A percentile compares a stretch with the other conserved stretches of the same genome.
Evolutionary conservation across 1,140 invertebrate species (phyloP).

Genomic region (Zaprionus ornatus): DNA sequence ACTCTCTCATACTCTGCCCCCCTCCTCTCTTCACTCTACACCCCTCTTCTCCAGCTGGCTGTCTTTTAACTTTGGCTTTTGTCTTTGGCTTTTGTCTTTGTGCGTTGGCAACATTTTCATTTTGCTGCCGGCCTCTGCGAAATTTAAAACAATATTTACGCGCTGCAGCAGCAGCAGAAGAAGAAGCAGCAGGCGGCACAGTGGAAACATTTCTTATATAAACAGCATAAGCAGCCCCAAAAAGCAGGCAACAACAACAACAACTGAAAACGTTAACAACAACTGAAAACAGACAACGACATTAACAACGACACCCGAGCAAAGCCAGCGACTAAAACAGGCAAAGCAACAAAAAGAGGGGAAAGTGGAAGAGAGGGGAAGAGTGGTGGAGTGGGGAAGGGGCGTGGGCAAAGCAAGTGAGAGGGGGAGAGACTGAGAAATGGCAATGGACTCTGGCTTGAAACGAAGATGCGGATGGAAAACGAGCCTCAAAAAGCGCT

Average conservation of each 20-base stretch:
- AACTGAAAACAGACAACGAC: conserved; percentile 35
- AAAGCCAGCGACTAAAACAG: conserved; percentile 1
- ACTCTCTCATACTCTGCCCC: neutral
- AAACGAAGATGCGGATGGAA: conserved; percentile 29
- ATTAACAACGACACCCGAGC: conserved; percentile 48
- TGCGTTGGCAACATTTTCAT: conserved; percentile 48
- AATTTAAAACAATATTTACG: conserved; percentile 76
- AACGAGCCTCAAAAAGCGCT: conserved; percentile 38
- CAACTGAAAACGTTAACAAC: neutral
- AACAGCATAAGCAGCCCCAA: conserved; percentile 43
- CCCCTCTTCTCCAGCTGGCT: conserved; percentile 4
- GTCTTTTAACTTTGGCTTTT: conserved; percentile 35
- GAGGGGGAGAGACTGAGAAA: conserved; percentile 17
- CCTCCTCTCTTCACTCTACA: neutral
- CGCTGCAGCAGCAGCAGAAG: conserved; percentile 50
- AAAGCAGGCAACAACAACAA: conserved; percentile 16
- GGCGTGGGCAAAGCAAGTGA: neutral
- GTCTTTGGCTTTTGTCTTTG: conserved; percentile 45
- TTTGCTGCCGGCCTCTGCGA: conserved; percentile 35
- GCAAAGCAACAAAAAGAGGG: neutral
- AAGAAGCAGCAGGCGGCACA: conserved; percentile 8
- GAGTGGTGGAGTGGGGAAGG: neutral
- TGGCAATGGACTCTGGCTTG: conserved; percentile 34
- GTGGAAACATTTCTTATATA: conserved; percentile 36
- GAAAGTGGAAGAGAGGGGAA: neutral